Conservation (phyloP, 2,113 vertebrate genomes). For the Clarias magur region DNA sequence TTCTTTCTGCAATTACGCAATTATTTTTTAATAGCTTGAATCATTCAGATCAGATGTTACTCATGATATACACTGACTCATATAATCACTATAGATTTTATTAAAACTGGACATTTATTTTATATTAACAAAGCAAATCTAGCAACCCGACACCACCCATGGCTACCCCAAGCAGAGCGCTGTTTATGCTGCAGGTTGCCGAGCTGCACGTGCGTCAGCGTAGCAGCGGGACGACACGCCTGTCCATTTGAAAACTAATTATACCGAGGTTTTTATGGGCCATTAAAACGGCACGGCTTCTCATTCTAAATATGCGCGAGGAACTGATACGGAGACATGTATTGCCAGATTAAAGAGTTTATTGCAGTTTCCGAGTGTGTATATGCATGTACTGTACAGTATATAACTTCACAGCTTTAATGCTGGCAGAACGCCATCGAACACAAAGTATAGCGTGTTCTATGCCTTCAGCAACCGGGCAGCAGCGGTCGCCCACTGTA, state of each 20-base stretch:
- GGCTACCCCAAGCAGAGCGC: neutral
- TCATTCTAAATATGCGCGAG: neutral
- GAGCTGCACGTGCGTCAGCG: slow-evolving; percentile 19
- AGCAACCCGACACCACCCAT: neutral
- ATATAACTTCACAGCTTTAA: neutral
- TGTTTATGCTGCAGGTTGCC: neutral
- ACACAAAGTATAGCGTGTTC: neutral
- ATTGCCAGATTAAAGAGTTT: neutral
- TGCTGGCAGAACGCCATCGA: neutral
- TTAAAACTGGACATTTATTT: neutral
- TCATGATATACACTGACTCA: neutral
- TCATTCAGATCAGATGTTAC: neutral
- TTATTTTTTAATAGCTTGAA: neutral
- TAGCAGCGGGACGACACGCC: neutral
- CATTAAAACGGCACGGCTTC: slow-evolving; percentile 25
- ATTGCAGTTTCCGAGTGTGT: neutral
- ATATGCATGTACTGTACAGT: neutral
- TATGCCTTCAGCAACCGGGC: neutral
- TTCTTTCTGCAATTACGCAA: no score
- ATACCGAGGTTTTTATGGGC: neutral
- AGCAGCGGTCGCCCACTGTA: neutral
- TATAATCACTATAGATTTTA: neutral
- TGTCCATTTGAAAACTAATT: slow-evolving; percentile 29
- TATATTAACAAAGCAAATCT: neutral
- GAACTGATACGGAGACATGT: no score